Evolutionary conservation across 2,888 invertebrate genomes (phyloP), one percentile per base, ranked within the genome.

Genomic region (Diadromus collaris): DNA sequence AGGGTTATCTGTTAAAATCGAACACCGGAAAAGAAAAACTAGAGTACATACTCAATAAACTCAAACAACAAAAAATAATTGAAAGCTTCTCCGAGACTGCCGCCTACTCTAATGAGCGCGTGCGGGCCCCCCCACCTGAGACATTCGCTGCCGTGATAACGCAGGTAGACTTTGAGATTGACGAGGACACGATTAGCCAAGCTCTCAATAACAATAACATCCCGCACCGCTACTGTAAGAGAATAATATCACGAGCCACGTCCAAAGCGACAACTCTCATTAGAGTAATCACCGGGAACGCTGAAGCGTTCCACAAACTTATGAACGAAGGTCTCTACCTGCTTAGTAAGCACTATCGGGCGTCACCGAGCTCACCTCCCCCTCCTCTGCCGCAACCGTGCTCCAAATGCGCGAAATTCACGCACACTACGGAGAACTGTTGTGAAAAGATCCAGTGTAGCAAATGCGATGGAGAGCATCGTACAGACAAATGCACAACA

Each of bases 171-270:
- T 56, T 54, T 3, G 74, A 74, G 41, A 58, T 74, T 24, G 65
- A 74, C 6, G 74, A 67, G 19, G 48, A 24, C 7, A 44, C 67
- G 21, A 58, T 58, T 9, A 71, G 61, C 48, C 46, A 63, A 38
- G 56, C 56, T 4, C 44, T 65, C 13, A 67, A 46, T 19, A 19
- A 44, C 7, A 65, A 74, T 48, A 67, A 67, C 48, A 74, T 74
- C 6, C 6, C 9, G 5, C 74, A 74, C 56, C 65, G 74, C 2
- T 74, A 29, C n/a, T 74, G 74, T 58, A 74, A 74, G 27, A 27
- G 74, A n/a, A 74, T 74, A 21, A 65, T 74, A 7, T 65, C 74
- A 4, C n/a, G 67, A 44, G 67, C 74, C 19, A 72, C 72, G 29
- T 51, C 48, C 19, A 72, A 72, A 48, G 63, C 63, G 13, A 72